Evolutionary conservation across 2,888 invertebrate genomes (phyloP).

Genomic region (Petrolisthes cinctipes): DNA sequence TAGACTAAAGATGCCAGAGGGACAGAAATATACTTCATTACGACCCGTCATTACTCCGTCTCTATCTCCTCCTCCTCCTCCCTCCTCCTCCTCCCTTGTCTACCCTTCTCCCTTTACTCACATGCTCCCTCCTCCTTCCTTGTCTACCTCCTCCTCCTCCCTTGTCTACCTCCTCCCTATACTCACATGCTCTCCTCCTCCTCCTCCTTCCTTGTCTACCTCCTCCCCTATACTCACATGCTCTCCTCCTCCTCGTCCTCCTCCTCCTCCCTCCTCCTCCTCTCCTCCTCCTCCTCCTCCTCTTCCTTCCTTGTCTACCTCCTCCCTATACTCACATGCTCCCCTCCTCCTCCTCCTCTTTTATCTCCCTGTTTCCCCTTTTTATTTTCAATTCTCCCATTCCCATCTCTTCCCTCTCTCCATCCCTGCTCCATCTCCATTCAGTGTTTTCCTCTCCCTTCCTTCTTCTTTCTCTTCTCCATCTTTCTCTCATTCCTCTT

Average conservation of each 20-base stretch:
- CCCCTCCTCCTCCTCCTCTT: background rate
- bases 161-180: no score
- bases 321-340: background rate
- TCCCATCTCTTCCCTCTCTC: background rate
- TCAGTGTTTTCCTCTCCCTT: background rate
- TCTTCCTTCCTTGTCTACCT: background rate
- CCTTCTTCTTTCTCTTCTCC: background rate
- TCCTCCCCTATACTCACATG: no score
- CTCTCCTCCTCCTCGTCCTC: background rate
- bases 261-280: background rate
- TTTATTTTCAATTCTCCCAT: background rate
- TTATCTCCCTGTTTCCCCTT: background rate
- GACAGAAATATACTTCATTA: constrained; percentile 22
- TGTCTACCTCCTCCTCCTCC: no score
- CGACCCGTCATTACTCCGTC: background rate
- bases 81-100: background rate
- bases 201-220: no score
- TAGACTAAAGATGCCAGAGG: constrained; percentile 31
- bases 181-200: no score
- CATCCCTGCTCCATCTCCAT: no score
- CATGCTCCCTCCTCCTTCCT: no score
- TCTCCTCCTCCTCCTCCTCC: background rate
- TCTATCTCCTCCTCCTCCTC: background rate
- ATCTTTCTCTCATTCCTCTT: background rate
- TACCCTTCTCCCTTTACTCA: background rate